Conservation (phyloP, 2,113 vertebrate genomes). For the Chloroceryle aenea region DNA sequence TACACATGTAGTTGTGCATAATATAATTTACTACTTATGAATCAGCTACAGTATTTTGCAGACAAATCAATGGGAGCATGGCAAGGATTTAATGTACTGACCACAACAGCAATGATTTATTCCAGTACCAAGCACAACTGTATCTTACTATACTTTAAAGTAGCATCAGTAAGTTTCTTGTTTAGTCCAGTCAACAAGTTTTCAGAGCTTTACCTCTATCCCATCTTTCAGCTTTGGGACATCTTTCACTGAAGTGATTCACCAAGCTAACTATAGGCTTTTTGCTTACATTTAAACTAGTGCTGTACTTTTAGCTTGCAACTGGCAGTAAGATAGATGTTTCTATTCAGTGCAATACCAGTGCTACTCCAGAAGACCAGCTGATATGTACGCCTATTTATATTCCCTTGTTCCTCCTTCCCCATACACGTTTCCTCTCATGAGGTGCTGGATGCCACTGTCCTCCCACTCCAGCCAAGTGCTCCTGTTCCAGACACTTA, state of each 20-base stretch:
- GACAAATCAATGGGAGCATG: not conserved
- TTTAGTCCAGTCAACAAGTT: not conserved
- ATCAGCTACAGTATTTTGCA: not conserved
- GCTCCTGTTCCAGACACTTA: not conserved
- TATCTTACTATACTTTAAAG: not conserved
- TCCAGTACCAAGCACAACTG: not conserved
- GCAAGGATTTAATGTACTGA: not conserved
- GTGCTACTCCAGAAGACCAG: not conserved
- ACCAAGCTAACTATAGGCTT: not conserved
- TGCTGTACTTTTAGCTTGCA: not conserved
- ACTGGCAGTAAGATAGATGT: not conserved
- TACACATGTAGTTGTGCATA: not conserved
- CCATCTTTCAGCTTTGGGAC: not conserved
- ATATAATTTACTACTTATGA: not conserved
- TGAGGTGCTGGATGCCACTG: accelerated
- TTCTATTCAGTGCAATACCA: not conserved
- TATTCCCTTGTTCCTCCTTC: not conserved
- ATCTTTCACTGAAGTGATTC: not conserved
- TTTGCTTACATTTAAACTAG: not conserved
- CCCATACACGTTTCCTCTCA: not conserved
- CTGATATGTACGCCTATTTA: not conserved
- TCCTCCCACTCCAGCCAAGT: not conserved
- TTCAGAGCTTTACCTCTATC: not conserved
- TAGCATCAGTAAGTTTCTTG: not conserved
- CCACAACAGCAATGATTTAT: not conserved